Evolutionary conservation across 2,797 vertebrate species (phyloP).

Genomic region (Myoxocephalus aenaeus): DNA sequence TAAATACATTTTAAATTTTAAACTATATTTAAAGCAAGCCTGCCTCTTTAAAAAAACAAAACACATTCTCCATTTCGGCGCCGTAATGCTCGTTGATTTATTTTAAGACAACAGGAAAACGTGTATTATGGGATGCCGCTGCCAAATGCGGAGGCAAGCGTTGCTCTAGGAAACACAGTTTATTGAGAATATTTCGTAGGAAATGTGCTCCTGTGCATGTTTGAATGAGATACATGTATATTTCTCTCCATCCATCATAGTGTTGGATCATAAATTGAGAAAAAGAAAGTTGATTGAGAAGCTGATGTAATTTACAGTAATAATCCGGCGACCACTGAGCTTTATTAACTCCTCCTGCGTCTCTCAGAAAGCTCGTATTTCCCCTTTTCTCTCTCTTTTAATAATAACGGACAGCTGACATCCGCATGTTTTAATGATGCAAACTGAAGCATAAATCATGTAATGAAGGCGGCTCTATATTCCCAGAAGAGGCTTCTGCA

Average conservation of each 20-base stretch:
- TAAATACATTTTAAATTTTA: neutral
- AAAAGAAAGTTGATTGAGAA: neutral
- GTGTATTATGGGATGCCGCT: neutral
- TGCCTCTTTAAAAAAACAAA: neutral
- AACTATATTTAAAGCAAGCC: neutral
- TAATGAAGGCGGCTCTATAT: conserved; percentile 6
- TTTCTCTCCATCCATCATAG: neutral
- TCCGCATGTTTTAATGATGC: conserved; percentile 39
- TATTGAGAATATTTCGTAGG: neutral
- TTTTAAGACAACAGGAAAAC: neutral
- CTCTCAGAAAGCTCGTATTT: neutral
- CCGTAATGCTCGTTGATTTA: neutral
- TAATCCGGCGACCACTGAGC: neutral
- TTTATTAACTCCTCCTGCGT: neutral
- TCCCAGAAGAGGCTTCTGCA: conserved; percentile 28
- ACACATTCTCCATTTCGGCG: neutral
- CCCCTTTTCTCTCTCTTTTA: neutral
- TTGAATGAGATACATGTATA: neutral
- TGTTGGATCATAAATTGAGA: neutral
- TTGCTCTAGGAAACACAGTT: neutral
- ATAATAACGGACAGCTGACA: conserved; percentile 29
- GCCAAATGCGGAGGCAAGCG: neutral
- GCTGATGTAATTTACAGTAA: neutral
- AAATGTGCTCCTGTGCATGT: neutral
- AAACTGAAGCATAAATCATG: conserved; percentile 35